Conservation (phyloP, 2,797 vertebrate genomes). For the Malurus leucopterus region DNA sequence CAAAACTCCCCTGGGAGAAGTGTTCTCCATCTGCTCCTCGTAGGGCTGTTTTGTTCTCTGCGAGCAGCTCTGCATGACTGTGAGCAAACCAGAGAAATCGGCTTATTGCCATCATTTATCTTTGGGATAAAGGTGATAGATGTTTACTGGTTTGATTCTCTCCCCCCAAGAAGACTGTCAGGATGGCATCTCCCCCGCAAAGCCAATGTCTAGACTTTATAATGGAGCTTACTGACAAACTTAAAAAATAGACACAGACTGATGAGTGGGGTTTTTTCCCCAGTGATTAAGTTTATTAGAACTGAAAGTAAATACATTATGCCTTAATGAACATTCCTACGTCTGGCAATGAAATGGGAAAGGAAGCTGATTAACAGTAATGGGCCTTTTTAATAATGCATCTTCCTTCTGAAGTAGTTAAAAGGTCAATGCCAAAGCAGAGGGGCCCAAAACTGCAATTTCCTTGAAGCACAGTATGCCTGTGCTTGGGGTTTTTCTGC, state of each 20-base stretch:
- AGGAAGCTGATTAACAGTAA: slow-evolving; percentile 64
- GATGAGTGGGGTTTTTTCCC: background rate
- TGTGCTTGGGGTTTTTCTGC: background rate
- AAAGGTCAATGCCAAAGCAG: slow-evolving; percentile 39
- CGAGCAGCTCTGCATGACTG: background rate
- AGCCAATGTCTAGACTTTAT: slow-evolving; percentile 53
- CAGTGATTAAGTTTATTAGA: slow-evolving; percentile 60
- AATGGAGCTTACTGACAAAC: slow-evolving; percentile 46
- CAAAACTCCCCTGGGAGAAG: slow-evolving; percentile 28
- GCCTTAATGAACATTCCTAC: slow-evolving; percentile 52
- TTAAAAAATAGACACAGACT: slow-evolving; percentile 43
- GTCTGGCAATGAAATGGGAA: slow-evolving; percentile 48
- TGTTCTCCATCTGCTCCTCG: slow-evolving; percentile 15
- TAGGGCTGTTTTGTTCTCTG: background rate
- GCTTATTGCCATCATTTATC: slow-evolving; percentile 55
- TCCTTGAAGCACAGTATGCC: background rate
- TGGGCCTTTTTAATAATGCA: slow-evolving; percentile 56
- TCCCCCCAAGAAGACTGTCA: slow-evolving; percentile 17
- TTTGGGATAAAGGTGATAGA: slow-evolving; percentile 47
- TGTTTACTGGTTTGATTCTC: slow-evolving; percentile 36
- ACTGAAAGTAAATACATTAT: slow-evolving; percentile 66
- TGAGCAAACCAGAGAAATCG: slow-evolving; percentile 36
- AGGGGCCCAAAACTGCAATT: background rate
- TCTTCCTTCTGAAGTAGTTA: slow-evolving; percentile 49
- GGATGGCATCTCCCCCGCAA: background rate